These are phyloP conservation scores for Malurus cyaneus DNA, from an alignment of 2,113 vertebrate genomes.

Conservation along the genomic window DNA sequence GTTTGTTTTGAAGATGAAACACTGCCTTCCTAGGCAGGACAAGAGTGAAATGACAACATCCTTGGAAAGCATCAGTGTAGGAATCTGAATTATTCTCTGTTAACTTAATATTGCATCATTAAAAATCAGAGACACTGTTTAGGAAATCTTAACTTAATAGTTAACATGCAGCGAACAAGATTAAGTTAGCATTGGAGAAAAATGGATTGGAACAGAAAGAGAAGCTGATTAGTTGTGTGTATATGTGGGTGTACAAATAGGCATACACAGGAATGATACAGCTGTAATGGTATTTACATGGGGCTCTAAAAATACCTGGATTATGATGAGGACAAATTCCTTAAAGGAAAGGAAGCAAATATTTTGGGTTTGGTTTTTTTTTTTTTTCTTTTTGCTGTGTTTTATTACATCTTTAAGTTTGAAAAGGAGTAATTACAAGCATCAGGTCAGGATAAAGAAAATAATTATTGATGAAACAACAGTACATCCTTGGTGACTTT, in stretches of 20 bases:
- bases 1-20: neutral
- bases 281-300: neutral
- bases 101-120: neutral
- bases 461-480: neutral
- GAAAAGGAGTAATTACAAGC: neutral
- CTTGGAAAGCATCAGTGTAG: neutral
- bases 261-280: neutral
- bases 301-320: neutral
- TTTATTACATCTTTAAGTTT: neutral
- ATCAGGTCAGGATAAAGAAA: neutral
- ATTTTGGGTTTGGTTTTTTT: neutral
- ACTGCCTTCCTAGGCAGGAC: neutral
- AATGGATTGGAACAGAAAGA: neutral
- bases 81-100: neutral
- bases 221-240: neutral
- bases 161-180: neutral
- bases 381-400: neutral
- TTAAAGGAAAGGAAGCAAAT: neutral
- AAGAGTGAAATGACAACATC: neutral
- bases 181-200: neutral
- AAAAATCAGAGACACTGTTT: neutral
- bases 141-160: neutral
- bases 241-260: neutral
- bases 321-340: neutral
- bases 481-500: neutral